Evolutionary conservation across 2,113 vertebrate genomes (phyloP).

Genomic region (Okapia johnstoni): DNA sequence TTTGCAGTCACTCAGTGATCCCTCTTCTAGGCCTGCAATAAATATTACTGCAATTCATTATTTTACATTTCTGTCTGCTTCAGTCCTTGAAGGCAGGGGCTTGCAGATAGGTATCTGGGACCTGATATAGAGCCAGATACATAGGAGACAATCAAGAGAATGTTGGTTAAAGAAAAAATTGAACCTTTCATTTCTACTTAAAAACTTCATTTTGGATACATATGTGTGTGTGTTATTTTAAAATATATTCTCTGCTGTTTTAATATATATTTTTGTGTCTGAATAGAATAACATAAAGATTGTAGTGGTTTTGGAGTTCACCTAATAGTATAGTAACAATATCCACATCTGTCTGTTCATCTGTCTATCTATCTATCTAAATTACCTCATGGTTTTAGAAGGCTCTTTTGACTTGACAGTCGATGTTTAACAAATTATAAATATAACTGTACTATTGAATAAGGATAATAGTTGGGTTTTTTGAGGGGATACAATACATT

Average conservation of each 20-base stretch:
- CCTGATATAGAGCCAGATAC: not conserved
- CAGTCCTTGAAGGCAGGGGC: not conserved
- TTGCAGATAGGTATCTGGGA: not conserved
- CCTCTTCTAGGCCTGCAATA: not conserved
- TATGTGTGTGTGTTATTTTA: not conserved
- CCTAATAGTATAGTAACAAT: not conserved
- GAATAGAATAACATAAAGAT: not conserved
- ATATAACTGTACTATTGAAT: not conserved
- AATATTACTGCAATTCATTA: not conserved
- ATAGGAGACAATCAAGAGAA: not conserved
- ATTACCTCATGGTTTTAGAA: not conserved
- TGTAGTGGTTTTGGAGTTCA: not conserved
- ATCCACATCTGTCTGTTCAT: not conserved
- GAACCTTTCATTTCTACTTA: not conserved
- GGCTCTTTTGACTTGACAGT: not conserved
- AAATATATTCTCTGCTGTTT: not conserved
- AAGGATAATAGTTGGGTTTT: not conserved
- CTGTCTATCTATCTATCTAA: not conserved
- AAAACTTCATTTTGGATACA: not conserved
- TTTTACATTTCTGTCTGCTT: not conserved
- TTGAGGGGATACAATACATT: not conserved
- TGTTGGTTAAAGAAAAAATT: not conserved
- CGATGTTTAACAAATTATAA: not conserved
- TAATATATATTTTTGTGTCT: not conserved
- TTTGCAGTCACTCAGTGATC: not conserved